Conservation (phyloP, 2,797 vertebrate species). For the Amazona ochrocephala region DNA sequence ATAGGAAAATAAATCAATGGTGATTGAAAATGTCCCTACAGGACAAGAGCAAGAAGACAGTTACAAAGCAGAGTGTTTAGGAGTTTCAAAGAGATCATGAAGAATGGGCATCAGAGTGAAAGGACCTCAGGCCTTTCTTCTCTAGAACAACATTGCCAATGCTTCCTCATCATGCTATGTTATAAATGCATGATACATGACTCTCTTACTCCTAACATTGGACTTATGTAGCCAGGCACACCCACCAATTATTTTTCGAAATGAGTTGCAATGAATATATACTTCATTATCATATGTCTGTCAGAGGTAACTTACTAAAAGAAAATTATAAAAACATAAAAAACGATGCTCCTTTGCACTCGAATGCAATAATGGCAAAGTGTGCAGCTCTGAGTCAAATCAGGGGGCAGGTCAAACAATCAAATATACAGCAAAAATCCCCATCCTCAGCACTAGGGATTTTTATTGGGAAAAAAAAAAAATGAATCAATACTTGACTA, state of each 20-base stretch:
- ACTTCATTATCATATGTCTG: not conserved
- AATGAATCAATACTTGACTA: not conserved
- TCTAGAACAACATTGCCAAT: not conserved
- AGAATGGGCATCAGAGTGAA: not conserved
- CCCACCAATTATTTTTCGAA: not conserved
- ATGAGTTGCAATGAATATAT: not conserved
- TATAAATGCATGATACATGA: not conserved
- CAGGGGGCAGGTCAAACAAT: not conserved
- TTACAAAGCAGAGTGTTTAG: not conserved
- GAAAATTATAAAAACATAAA: not conserved
- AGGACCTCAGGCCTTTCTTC: not conserved
- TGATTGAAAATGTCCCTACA: not conserved
- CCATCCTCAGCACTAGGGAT: not conserved
- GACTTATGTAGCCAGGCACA: not conserved
- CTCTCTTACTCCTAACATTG: not conserved
- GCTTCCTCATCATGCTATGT: rapidly evolving
- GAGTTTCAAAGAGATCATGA: not conserved
- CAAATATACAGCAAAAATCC: not conserved
- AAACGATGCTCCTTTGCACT: rapidly evolving
- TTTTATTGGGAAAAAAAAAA: not conserved
- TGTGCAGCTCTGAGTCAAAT: not conserved
- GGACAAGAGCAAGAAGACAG: not conserved
- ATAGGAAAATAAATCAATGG: not conserved
- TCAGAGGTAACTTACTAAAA: not conserved
- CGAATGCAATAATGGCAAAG: not conserved